These are phyloP conservation scores for Ramazzottius varieornatus DNA, from an alignment of 2,888 invertebrate species.

Conservation along the genomic window DNA sequence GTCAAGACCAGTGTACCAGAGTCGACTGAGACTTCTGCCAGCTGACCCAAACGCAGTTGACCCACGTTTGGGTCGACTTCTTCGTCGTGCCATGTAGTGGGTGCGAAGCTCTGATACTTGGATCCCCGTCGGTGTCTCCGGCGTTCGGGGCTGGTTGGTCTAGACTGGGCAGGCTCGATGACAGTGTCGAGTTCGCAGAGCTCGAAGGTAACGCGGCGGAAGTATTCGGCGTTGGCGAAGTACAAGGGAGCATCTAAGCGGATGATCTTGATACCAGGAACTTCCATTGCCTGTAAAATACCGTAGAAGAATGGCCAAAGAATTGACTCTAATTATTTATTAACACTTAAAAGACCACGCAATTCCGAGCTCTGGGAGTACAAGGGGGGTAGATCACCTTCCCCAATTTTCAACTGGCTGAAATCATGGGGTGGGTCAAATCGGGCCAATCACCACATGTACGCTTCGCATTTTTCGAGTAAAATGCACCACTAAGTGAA, in stretches of 20 bases:
- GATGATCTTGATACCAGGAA: neutral
- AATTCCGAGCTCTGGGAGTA: no score
- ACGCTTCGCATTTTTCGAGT: no score
- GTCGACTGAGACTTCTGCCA: neutral
- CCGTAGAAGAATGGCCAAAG: neutral
- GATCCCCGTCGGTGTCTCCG: no score
- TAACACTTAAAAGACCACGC: neutral
- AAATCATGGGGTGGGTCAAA: no score
- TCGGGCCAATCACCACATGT: no score
- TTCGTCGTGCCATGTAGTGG: neutral
- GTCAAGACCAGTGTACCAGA: neutral
- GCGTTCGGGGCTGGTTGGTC: neutral
- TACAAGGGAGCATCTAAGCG: neutral
- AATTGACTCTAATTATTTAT: neutral
- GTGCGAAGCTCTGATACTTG: neutral
- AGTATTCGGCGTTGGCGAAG: neutral
- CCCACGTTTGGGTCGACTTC: neutral
- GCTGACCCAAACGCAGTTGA: neutral
- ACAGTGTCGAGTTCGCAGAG: neutral
- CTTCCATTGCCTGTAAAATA: neutral
- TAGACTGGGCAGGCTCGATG: neutral
- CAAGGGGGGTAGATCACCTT: no score
- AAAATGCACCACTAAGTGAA: no score
- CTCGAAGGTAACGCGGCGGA: neutral
- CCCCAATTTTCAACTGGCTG: no score